phyloP scores from a whole-genome alignment of 2,797 vertebrate species.

The Simalia tracyae region DNA sequence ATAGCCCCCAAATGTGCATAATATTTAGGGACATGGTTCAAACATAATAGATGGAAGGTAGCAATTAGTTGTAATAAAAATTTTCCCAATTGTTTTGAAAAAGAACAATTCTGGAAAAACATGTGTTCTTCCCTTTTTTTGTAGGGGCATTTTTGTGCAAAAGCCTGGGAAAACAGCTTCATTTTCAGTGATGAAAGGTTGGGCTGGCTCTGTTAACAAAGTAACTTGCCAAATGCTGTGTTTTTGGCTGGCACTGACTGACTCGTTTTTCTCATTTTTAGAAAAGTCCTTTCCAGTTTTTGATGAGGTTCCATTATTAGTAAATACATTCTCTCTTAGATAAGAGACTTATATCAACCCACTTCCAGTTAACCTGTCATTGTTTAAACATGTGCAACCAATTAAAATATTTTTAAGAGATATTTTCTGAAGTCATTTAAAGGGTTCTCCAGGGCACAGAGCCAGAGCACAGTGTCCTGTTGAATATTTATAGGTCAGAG shows the following conservation, averaged over 20 bases:
- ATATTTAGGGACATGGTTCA: constrained; percentile 12
- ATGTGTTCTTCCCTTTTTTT: background rate
- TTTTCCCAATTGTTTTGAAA: background rate
- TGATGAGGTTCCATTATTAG: constrained; percentile 31
- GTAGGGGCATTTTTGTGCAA: constrained; percentile 19
- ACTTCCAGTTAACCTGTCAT: constrained; percentile 46
- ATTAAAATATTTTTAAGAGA: constrained; percentile 40
- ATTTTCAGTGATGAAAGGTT: constrained; percentile 24
- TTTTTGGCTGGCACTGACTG: background rate
- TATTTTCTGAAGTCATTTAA: constrained; percentile 29
- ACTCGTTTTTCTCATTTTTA: constrained; percentile 15
- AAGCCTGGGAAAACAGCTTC: constrained; percentile 36
- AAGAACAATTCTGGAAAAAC: constrained; percentile 30
- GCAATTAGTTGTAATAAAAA: background rate
- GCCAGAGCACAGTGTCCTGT: constrained; percentile 30
- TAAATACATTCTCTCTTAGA: constrained; percentile 9
- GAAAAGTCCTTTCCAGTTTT: constrained; percentile 20
- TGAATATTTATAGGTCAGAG: constrained; percentile 53
- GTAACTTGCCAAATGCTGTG: constrained; percentile 24
- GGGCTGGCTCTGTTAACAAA: constrained; percentile 32
- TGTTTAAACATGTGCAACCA: constrained; percentile 38
- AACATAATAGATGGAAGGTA: background rate
- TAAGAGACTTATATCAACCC: constrained; percentile 41
- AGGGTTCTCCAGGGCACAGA: constrained; percentile 33
- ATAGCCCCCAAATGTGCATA: background rate